Evolutionary conservation across 1,140 invertebrate genomes (phyloP).

Genomic region (Coenobita brevimanus): DNA sequence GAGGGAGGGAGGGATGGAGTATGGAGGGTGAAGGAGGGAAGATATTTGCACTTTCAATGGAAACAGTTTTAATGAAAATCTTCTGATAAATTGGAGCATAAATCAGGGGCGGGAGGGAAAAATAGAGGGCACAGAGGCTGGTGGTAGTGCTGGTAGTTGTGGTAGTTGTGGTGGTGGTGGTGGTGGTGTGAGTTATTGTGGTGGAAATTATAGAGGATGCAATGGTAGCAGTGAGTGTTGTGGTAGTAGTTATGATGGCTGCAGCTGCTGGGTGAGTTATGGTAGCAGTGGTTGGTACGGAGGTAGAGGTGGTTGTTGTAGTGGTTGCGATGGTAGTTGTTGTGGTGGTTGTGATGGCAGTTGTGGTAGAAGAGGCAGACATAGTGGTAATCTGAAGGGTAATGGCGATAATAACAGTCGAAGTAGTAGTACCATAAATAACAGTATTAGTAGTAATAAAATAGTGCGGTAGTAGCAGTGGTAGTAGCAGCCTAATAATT

Average conservation of each 20-base stretch:
- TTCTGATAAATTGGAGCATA: constrained; percentile 44
- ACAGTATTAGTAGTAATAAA: too few relatives aligned
- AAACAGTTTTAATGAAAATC: constrained; percentile 54
- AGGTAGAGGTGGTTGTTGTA: background rate
- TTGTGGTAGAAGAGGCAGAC: background rate
- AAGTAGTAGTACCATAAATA: background rate
- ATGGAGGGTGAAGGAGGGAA: background rate
- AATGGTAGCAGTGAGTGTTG: too few relatives aligned
- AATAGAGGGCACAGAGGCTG: background rate
- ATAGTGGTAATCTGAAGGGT: background rate
- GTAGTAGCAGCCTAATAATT: too few relatives aligned
- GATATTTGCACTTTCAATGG: constrained; percentile 32
- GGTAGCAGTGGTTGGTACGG: background rate
- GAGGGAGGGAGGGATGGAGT: background rate
- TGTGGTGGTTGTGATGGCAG: background rate
- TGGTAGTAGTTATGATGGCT: too few relatives aligned
- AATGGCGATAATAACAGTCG: background rate
- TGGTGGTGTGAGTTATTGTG: too few relatives aligned
- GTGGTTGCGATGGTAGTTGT: background rate
- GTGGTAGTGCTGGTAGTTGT: too few relatives aligned
- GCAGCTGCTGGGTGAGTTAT: too few relatives aligned
- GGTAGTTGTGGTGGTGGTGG: too few relatives aligned
- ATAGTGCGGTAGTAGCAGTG: too few relatives aligned
- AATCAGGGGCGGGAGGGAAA: constrained; percentile 19
- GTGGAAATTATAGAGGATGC: too few relatives aligned